Percentiles rank a stretch among this genome's conserved stretches.
Conservation (phyloP, 2,888 invertebrate genomes). For the Neoitamus cyanurus region DNA sequence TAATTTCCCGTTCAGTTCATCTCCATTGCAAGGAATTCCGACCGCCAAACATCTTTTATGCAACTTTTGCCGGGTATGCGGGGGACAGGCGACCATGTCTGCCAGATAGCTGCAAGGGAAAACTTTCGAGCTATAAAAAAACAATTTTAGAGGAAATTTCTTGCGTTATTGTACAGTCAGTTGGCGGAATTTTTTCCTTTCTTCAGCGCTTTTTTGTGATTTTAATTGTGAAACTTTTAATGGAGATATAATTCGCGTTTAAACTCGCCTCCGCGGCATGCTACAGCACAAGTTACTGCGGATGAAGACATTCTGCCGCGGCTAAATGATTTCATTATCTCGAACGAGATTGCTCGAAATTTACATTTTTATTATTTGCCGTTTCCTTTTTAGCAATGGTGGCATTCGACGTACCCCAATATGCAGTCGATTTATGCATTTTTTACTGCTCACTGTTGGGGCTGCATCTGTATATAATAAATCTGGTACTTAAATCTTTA, state of each 20-base stretch:
- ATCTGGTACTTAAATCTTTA: no score
- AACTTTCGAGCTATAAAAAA: slow-evolving; percentile 25
- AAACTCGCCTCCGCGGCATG: not conserved
- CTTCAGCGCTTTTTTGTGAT: not conserved
- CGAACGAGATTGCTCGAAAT: not conserved
- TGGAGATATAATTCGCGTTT: slow-evolving; percentile 26
- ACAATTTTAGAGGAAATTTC: slow-evolving; percentile 32
- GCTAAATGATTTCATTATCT: not conserved
- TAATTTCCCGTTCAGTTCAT: slow-evolving; percentile 39
- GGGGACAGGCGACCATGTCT: not conserved
- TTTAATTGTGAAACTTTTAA: slow-evolving; percentile 34
- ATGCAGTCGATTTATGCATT: not conserved
- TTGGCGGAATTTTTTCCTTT: not conserved
- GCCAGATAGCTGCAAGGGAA: slow-evolving; percentile 14
- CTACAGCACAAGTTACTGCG: not conserved
- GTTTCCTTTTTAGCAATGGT: not conserved
- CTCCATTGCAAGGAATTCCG: slow-evolving; percentile 26
- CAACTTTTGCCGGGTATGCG: not conserved
- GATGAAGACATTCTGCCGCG: not conserved
- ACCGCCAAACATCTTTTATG: slow-evolving; percentile 34
- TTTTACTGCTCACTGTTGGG: no score
- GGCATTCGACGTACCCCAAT: no score
- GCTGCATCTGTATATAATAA: no score
- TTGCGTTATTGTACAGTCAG: slow-evolving; percentile 7
- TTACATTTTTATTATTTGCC: not conserved